phyloP scores from a whole-genome alignment of 2,113 vertebrate genomes.

The Grus americana region DNA sequence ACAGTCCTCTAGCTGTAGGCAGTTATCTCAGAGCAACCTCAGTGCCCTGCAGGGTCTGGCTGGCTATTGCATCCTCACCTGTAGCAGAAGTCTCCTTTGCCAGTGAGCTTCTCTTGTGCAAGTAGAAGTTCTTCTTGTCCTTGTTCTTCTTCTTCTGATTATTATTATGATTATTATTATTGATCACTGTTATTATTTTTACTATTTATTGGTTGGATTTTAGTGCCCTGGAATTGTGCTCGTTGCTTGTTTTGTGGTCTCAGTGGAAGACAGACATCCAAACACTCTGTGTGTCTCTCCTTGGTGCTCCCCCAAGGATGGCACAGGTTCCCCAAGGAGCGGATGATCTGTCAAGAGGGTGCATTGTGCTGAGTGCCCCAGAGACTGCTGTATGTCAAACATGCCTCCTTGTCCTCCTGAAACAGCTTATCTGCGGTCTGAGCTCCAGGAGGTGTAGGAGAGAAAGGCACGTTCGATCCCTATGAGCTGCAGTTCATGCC shows the following conservation, averaged over 20 bases:
- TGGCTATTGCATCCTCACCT: not conserved
- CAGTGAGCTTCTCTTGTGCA: not conserved
- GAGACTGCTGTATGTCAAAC: not conserved
- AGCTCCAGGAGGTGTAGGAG: not conserved
- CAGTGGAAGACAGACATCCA: not conserved
- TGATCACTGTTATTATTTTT: not conserved
- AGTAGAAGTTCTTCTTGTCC: not conserved
- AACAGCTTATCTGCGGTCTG: not conserved
- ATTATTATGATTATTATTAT: not conserved
- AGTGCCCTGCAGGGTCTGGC: not conserved
- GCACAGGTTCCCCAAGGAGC: not conserved
- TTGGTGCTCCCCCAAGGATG: not conserved
- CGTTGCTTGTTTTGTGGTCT: not conserved
- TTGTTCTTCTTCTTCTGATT: too few relatives aligned
- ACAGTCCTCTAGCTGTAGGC: not conserved
- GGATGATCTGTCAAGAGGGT: not conserved
- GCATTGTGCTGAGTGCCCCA: not conserved
- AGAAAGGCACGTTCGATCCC: not conserved
- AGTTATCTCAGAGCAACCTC: not conserved
- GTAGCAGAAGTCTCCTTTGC: not conserved
- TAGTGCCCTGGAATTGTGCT: not conserved
- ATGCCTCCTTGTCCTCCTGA: not conserved
- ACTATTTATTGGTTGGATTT: not conserved
- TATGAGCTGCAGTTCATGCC: not conserved
- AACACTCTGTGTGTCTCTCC: not conserved